These are phyloP conservation scores for Holotrichia oblita DNA, from an alignment of 1,140 invertebrate species.

Conservation along the genomic window DNA sequence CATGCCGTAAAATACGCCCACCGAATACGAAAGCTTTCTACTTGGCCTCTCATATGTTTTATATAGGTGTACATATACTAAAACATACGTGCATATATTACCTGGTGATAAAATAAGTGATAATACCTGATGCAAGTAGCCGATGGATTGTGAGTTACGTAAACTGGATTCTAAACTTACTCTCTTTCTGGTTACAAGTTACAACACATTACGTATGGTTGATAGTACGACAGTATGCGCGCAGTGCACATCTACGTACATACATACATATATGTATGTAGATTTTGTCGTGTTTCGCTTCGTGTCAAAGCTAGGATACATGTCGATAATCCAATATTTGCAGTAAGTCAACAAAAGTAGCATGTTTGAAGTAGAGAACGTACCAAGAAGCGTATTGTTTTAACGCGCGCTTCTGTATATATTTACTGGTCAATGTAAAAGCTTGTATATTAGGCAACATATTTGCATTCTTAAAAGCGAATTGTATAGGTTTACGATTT, in stretches of 20 bases:
- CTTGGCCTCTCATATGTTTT: not conserved
- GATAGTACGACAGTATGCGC: not conserved
- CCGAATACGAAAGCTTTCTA: not conserved
- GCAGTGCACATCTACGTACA: not conserved
- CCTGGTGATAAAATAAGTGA: not conserved
- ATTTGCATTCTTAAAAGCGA: conserved; percentile 2
- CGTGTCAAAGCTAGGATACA: not conserved
- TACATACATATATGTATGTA: conserved; percentile 2
- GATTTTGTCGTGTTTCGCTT: not conserved
- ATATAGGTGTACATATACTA: not conserved
- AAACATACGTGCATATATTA: not conserved
- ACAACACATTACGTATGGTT: not conserved
- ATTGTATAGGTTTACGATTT: not conserved
- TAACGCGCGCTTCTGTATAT: not conserved
- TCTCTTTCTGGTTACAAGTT: not conserved
- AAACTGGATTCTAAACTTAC: not conserved
- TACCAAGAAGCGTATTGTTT: not conserved
- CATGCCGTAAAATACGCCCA: conserved; percentile 28
- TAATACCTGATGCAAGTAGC: not conserved
- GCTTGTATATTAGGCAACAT: not conserved
- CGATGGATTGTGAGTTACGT: not conserved
- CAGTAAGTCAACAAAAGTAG: conserved; percentile 8
- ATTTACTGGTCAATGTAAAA: not conserved
- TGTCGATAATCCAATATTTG: conserved; percentile 21
- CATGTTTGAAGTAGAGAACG: conserved; percentile 6